Evolutionary conservation across 92 coral and sea anemone genomes (phyloP), one percentile per base, ranked within the genome.

Genomic region (Porites divaricata): DNA sequence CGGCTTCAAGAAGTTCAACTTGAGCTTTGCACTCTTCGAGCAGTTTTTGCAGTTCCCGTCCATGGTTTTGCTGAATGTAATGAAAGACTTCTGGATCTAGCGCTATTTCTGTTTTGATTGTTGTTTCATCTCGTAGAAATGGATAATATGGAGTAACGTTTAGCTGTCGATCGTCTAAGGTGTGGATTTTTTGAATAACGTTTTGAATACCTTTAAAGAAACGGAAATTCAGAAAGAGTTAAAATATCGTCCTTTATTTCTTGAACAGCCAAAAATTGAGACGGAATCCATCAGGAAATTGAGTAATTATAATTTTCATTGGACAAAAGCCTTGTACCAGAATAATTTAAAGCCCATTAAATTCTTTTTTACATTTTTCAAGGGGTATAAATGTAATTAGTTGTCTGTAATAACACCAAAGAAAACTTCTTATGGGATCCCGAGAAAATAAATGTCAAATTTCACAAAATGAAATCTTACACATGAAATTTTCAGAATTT

Each of bases 141-240:
- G 89, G 85, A 50, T 92, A 87, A 68, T 74, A 45, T 11, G 85
- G 89, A 74, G 8, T 81, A 3, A 92, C 91, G 1, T 69, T 35
- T 57, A 89, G 59, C 21, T 69, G 61, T 12, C 53, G 57, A 2
- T 51, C 71, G 24, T 87, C 90, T 5, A 92, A 81, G 9, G 20
- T 85, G 70, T 92, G 93, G 15, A 20, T 24, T 20, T 23, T 80
- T 11, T 61, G 48, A 2, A 79, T 73, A 2, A 89, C 89, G 15
- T 21, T 53, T 41, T 80, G 81, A 20, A 87, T 88, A 76, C 87
- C 95, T 92, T 73, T 16, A 63, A 24, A 12, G 4, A 48, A 74
- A 24, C 58, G 1, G 58, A 9, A 53, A 53, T 9, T 53, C 2
- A 24, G 2, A 21, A n/a, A 24, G 26, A 50, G 56, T 15, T 63